These are phyloP conservation scores for Pseudomyrmex gracilis DNA, from an alignment of 1,140 invertebrate genomes.

Conservation along the genomic window DNA sequence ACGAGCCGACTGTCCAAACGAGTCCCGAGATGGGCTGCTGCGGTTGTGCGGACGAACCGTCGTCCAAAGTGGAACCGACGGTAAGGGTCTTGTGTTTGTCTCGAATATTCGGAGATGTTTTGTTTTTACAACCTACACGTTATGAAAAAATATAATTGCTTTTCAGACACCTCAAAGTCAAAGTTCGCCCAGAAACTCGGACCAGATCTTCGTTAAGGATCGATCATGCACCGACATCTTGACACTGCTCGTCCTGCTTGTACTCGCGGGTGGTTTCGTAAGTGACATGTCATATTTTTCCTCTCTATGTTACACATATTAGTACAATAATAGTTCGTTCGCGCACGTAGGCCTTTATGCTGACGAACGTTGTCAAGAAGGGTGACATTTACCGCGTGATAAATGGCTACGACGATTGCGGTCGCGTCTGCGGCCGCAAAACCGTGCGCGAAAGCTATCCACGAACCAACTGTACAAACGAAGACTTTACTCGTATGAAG, in stretches of 20 bases:
- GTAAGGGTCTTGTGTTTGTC: slow-evolving; percentile 63
- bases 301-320: background rate
- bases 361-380: slow-evolving; percentile 85
- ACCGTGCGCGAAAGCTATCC: slow-evolving; percentile 78
- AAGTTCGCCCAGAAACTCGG: slow-evolving; percentile 54
- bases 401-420: slow-evolving; percentile 90
- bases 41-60: slow-evolving; percentile 75
- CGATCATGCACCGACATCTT: slow-evolving; percentile 88
- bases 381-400: slow-evolving; percentile 87
- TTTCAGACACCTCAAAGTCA: slow-evolving; percentile 73
- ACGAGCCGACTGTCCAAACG: slow-evolving; percentile 40
- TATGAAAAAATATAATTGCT: too few relatives aligned
- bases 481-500: slow-evolving; percentile 73
- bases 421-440: slow-evolving; percentile 88
- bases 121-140: background rate
- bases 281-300: slow-evolving; percentile 69
- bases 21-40: slow-evolving; percentile 76
- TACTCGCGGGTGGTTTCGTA: slow-evolving; percentile 87
- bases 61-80: slow-evolving; percentile 75
- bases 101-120: background rate
- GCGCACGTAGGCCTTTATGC: slow-evolving; percentile 83
- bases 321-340: slow-evolving; percentile 11
- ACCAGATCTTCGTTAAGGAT: slow-evolving; percentile 77
- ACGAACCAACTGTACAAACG: slow-evolving; percentile 85
- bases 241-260: slow-evolving; percentile 86